phyloP scores from a whole-genome alignment of 2,888 invertebrate genomes.

The Nasonia oneida region DNA sequence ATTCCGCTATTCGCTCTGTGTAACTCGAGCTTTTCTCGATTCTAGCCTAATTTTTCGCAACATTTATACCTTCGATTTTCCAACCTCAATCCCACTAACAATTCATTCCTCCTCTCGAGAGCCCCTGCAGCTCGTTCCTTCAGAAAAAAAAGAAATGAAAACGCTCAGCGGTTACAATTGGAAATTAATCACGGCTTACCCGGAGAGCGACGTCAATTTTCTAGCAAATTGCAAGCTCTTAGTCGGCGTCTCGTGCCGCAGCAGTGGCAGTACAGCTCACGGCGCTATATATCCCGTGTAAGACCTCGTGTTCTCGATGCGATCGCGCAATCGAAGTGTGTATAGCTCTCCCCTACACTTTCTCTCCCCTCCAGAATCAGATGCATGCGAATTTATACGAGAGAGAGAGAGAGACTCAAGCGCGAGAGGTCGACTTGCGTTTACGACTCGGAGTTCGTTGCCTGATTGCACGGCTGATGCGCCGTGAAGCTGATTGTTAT shows the following conservation, averaged over 20 bases:
- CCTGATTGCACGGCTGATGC: not conserved
- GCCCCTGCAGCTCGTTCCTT: not conserved
- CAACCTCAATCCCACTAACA: not conserved
- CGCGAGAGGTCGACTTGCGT: constrained; percentile 9
- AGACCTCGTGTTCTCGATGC: not conserved
- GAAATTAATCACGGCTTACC: constrained; percentile 16
- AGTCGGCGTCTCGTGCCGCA: constrained; percentile 6
- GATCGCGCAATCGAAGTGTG: constrained; percentile 9
- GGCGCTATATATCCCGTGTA: no score
- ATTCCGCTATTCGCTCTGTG: not conserved
- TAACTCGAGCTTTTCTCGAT: no score
- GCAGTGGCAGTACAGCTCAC: no score
- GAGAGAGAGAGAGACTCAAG: not conserved
- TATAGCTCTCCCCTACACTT: not conserved
- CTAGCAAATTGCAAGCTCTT: constrained; percentile 18
- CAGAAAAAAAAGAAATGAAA: not conserved
- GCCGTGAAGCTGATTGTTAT: not conserved
- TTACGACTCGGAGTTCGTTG: not conserved
- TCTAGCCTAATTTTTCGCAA: no score
- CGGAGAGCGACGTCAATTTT: constrained; percentile 11
- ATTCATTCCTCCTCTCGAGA: not conserved
- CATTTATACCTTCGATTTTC: not conserved
- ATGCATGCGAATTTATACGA: not conserved
- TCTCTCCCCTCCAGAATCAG: not conserved
- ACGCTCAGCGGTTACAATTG: not conserved